A percentile compares a stretch with the other conserved stretches of the same genome.
phyloP scores from a whole-genome alignment of 2,113 vertebrate genomes.

The Lophochroa leadbeateri region DNA sequence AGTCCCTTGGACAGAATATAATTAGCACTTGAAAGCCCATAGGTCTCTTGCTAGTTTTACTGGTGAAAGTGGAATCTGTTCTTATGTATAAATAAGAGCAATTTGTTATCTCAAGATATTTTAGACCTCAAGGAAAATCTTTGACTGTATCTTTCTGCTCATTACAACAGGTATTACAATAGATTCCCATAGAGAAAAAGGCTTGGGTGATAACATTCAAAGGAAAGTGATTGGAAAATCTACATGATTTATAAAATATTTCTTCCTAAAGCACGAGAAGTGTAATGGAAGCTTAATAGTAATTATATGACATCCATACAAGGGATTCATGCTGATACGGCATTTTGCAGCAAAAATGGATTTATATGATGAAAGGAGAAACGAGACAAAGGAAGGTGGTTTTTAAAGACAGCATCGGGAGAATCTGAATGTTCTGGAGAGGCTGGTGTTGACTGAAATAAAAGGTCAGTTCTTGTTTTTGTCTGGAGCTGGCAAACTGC shows the following conservation, averaged over 20 bases:
- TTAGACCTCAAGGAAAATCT: neutral
- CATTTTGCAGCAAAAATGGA: neutral
- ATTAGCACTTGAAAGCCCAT: neutral
- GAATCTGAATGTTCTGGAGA: neutral
- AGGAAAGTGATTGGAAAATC: neutral
- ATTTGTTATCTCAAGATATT: neutral
- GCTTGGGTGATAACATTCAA: neutral
- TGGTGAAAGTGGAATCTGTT: neutral
- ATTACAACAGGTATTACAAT: neutral
- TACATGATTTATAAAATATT: neutral
- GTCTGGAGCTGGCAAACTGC: neutral
- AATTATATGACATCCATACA: neutral
- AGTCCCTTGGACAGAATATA: neutral
- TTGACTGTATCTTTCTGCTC: neutral
- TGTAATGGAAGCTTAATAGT: neutral
- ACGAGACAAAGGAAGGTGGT: neutral
- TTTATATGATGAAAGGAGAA: neutral
- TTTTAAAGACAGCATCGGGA: neutral
- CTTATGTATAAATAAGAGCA: neutral
- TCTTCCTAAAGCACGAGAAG: neutral
- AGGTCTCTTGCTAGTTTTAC: neutral
- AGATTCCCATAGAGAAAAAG: neutral
- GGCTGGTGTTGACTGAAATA: neutral
- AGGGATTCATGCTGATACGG: neutral
- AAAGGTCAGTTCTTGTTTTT: neutral